Evolutionary conservation across 2,797 vertebrate species (phyloP).

Genomic region (Premnoplex brunnescens): DNA sequence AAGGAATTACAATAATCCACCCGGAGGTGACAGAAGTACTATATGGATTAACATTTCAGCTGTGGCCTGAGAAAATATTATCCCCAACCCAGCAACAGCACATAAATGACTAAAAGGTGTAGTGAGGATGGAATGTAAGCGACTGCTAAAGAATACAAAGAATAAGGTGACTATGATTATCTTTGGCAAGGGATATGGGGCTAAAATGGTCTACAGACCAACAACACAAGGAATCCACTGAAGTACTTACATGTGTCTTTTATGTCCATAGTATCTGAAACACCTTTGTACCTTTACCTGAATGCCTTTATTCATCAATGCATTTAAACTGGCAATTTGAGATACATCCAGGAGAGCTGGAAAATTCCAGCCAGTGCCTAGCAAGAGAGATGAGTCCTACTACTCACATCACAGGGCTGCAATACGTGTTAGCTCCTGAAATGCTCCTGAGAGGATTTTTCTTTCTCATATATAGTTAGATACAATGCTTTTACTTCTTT

Average conservation of each 20-base stretch:
- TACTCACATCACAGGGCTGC: neutral
- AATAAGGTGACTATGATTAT: neutral
- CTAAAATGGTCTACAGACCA: neutral
- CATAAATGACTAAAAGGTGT: neutral
- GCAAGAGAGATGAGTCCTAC: neutral
- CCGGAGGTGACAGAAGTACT: constrained; percentile 49
- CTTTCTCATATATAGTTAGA: neutral
- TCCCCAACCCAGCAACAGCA: neutral
- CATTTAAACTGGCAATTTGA: neutral
- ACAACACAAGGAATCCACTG: neutral
- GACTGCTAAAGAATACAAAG: neutral
- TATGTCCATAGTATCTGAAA: neutral
- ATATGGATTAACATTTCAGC: constrained; percentile 36
- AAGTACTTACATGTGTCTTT: neutral
- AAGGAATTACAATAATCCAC: constrained; percentile 63
- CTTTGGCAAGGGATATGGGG: neutral
- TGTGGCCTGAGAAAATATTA: constrained; percentile 35
- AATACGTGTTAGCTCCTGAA: neutral
- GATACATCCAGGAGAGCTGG: neutral
- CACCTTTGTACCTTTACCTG: neutral
- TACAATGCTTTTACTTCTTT: neutral
- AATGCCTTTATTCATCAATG: neutral
- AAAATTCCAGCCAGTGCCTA: neutral
- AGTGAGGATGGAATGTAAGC: neutral
- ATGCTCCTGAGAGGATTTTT: neutral